Percentiles rank a stretch among this genome's conserved stretches.
Conservation (phyloP, 2,888 invertebrate species). For the Melinaea marsaeus region DNA sequence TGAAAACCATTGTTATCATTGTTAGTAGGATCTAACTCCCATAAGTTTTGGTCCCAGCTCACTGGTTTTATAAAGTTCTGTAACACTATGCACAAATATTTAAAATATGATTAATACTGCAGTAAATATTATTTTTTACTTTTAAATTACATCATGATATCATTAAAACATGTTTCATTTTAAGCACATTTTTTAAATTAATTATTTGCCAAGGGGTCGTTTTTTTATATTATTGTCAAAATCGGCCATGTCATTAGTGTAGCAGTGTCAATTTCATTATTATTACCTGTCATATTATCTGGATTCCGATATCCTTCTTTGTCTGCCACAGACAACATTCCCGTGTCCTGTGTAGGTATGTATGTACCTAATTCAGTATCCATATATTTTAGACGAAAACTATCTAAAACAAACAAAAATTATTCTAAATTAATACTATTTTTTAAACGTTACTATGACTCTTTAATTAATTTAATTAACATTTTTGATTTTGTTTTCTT, state of each 20-base stretch:
- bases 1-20: constrained; percentile 33
- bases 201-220: no score
- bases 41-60: constrained; percentile 29
- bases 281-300: constrained; percentile 10
- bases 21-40: constrained; percentile 24
- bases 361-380: neutral
- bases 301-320: constrained; percentile 27
- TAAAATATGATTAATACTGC: no score
- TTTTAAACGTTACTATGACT: no score
- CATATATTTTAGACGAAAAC: constrained; percentile 2
- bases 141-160: no score
- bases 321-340: constrained; percentile 20
- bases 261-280: no score
- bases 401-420: constrained; percentile 2
- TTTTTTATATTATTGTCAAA: no score
- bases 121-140: no score
- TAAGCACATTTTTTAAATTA: no score
- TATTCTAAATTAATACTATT: neutral
- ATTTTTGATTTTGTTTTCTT: no score
- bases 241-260: no score
- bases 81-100: constrained; percentile 20
- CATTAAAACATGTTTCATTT: no score
- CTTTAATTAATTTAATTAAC: no score
- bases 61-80: constrained; percentile 31
- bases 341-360: constrained; percentile 7